Evolutionary conservation across 2,797 vertebrate species (phyloP).

Genomic region (Tachyglossus aculeatus): DNA sequence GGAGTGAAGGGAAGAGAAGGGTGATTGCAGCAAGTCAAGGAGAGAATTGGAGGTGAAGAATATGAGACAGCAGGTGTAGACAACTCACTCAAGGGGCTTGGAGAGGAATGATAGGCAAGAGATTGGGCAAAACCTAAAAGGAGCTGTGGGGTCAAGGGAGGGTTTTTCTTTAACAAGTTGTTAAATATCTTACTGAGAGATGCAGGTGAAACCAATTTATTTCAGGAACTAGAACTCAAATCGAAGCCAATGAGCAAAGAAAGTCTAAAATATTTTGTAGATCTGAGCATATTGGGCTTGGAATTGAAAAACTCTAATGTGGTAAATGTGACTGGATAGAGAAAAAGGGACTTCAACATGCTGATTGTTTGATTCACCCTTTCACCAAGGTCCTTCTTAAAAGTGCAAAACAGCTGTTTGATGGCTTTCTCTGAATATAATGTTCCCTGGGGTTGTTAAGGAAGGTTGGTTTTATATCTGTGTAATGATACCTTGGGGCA

Average conservation of each 20-base stretch:
- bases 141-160: too few species aligned
- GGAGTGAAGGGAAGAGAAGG: too few species aligned
- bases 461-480: neutral
- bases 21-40: too few species aligned
- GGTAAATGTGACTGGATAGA: slow-evolving; percentile 13
- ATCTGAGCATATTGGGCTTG: slow-evolving; percentile 8
- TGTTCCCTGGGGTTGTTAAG: slow-evolving; percentile 6
- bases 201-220: too few species aligned
- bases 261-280: neutral
- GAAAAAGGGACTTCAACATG: slow-evolving; percentile 25
- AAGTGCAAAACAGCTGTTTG: slow-evolving; percentile 36
- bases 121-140: too few species aligned
- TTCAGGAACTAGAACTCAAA: slow-evolving; percentile 7
- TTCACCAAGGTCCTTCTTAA: slow-evolving; percentile 48
- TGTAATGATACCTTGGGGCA: neutral
- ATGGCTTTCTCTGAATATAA: slow-evolving; percentile 2
- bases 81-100: too few species aligned
- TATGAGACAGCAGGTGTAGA: too few species aligned
- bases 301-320: slow-evolving; percentile 2
- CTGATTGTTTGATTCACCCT: slow-evolving; percentile 37
- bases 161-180: too few species aligned
- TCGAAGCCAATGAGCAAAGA: neutral
- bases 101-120: too few species aligned
- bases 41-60: too few species aligned
- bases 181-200: too few species aligned